phyloP scores from a whole-genome alignment of 2,888 invertebrate species.

The Plagodis dolabraria region DNA sequence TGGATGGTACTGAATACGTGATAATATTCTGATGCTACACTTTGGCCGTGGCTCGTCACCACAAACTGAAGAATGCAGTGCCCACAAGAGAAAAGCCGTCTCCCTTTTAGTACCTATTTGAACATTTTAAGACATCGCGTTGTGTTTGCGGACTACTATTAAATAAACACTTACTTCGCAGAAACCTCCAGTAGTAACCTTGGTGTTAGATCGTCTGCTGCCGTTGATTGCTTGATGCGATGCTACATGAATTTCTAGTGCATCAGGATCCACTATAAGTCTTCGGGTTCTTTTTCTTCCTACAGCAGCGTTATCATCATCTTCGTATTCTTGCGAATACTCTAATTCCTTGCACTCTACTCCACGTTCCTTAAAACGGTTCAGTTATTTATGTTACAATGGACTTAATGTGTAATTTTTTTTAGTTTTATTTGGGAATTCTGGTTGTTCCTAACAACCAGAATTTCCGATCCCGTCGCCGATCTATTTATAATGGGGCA shows the following conservation, averaged over 20 bases:
- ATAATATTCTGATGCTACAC: too few species aligned
- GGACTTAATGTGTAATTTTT: too few species aligned
- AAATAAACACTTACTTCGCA: conserved; percentile 61
- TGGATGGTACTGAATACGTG: too few species aligned
- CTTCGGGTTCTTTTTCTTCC: neutral
- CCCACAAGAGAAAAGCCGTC: too few species aligned
- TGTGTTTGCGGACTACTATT: neutral
- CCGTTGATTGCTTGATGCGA: conserved; percentile 36
- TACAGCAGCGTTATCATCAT: conserved; percentile 23
- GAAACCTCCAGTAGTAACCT: conserved; percentile 60
- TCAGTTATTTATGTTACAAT: neutral
- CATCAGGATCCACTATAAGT: conserved; percentile 34
- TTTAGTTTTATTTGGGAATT: too few species aligned
- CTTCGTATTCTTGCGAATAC: conserved; percentile 52
- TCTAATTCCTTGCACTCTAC: conserved; percentile 66
- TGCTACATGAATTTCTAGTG: conserved; percentile 49
- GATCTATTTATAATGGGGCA: too few species aligned
- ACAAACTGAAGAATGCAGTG: too few species aligned
- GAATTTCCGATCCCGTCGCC: too few species aligned
- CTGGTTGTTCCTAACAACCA: too few species aligned
- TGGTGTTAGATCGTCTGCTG: conserved; percentile 45
- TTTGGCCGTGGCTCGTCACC: too few species aligned
- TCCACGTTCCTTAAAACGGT: conserved; percentile 52
- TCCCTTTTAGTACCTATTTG: too few species aligned
- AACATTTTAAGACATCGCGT: too few species aligned